Evolutionary conservation across 2,888 invertebrate genomes (phyloP).

Genomic region (Troides aeacus): DNA sequence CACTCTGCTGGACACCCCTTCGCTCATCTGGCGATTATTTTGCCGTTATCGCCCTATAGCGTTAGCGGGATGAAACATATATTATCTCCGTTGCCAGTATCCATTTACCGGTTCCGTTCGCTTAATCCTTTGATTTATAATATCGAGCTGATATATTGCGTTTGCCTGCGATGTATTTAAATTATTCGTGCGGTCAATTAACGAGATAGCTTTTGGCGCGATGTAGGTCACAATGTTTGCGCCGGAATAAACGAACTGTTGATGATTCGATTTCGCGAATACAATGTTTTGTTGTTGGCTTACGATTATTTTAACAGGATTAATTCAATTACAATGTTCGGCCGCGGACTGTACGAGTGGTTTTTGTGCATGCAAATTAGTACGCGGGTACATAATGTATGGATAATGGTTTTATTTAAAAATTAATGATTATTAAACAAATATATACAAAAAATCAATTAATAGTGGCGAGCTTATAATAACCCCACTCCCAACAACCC

Average conservation of each 20-base stretch:
- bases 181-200: conserved; percentile 78
- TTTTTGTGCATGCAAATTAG: not conserved
- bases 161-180: conserved; percentile 73
- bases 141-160: conserved; percentile 70
- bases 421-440: too few species aligned
- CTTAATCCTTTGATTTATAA: conserved; percentile 79
- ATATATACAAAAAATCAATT: too few species aligned
- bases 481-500: too few species aligned
- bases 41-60: conserved; percentile 75
- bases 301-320: conserved; percentile 3
- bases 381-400: not conserved
- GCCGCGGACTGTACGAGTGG: not conserved
- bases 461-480: too few species aligned
- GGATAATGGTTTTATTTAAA: not conserved
- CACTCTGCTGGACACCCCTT: conserved; percentile 49
- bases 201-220: conserved; percentile 68
- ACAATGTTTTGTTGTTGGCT: conserved; percentile 17
- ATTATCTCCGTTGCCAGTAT: conserved; percentile 73
- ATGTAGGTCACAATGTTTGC: conserved; percentile 38
- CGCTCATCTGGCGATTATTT: conserved; percentile 64
- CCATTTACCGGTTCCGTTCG: conserved; percentile 64
- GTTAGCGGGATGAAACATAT: conserved; percentile 76
- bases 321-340: not conserved
- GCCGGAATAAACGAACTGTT: conserved; percentile 27
- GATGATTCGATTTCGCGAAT: conserved; percentile 29